Conservation (phyloP, 2,797 vertebrate genomes). For the Pseudotriccus pelzelni region DNA sequence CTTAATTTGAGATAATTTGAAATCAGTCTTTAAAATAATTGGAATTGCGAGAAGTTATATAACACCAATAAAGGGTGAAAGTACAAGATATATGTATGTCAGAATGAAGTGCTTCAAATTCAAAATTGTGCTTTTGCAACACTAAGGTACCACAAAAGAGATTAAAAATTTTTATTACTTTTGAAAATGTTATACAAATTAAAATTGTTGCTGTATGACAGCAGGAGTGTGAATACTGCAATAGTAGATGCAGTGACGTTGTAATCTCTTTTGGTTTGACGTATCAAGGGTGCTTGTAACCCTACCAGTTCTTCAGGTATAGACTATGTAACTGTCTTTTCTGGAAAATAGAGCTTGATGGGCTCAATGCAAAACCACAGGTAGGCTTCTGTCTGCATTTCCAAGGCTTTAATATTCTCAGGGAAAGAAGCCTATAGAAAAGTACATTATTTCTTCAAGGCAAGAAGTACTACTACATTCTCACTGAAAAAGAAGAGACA, state of each 20-base stretch:
- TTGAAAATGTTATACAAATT: not conserved
- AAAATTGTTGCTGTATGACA: not conserved
- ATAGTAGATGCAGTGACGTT: not conserved
- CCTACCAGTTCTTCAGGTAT: not conserved
- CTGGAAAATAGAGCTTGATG: not conserved
- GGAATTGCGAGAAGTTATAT: not conserved
- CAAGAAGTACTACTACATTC: not conserved
- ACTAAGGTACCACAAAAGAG: not conserved
- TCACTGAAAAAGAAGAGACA: not conserved
- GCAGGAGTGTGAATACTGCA: not conserved
- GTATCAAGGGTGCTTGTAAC: not conserved
- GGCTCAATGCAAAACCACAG: not conserved
- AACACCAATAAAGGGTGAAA: not conserved
- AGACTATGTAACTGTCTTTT: not conserved
- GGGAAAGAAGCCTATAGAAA: not conserved
- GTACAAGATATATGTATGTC: fast-evolving
- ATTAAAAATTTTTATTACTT: not conserved
- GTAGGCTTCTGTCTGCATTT: not conserved
- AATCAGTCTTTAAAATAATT: not conserved
- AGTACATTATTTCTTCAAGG: not conserved
- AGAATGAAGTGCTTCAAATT: not conserved
- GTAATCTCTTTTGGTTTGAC: not conserved
- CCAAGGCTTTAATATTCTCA: not conserved
- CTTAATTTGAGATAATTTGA: not conserved
- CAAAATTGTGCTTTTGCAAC: not conserved